Evolutionary conservation across 1,140 invertebrate species (phyloP).

Genomic region (Acromyrmex charruanus): DNA sequence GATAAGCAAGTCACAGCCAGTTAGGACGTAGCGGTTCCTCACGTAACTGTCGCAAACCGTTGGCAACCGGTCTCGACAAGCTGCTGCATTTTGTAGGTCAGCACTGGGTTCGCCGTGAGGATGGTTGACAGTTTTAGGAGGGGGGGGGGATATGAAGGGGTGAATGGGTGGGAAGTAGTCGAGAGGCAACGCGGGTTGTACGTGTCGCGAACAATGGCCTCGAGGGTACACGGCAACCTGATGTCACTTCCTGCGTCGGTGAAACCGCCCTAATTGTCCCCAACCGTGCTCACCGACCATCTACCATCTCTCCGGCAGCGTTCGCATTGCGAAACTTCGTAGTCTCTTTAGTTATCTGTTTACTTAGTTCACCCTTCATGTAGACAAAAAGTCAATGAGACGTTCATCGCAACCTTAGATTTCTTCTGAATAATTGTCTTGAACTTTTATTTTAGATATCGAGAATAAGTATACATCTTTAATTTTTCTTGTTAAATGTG

Average conservation of each 20-base stretch:
- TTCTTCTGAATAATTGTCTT: not conserved
- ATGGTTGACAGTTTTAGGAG: slow-evolving; percentile 71
- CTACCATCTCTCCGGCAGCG: slow-evolving; percentile 21
- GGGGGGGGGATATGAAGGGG: slow-evolving; percentile 36
- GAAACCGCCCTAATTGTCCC: slow-evolving; percentile 79
- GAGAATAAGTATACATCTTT: not conserved
- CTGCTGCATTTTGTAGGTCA: slow-evolving; percentile 77
- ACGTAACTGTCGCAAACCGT: slow-evolving; percentile 76
- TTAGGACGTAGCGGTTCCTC: slow-evolving; percentile 69
- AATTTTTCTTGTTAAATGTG: not conserved
- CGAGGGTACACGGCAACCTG: slow-evolving; percentile 79
- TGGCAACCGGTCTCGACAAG: slow-evolving; percentile 74
- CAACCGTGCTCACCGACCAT: slow-evolving; percentile 72
- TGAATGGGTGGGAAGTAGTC: slow-evolving; percentile 67
- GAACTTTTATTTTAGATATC: not conserved
- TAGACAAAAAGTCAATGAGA: slow-evolving; percentile 41
- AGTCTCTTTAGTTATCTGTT: slow-evolving; percentile 57
- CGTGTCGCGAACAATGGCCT: slow-evolving; percentile 79
- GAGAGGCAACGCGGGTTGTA: slow-evolving; percentile 75
- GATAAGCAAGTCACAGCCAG: slow-evolving; percentile 72
- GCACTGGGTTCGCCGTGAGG: slow-evolving; percentile 63
- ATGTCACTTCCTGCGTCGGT: slow-evolving; percentile 78
- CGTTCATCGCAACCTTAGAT: not conserved
- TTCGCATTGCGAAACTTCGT: slow-evolving; percentile 55
- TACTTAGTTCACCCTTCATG: slow-evolving; percentile 32